These are phyloP conservation scores for Thyatira batis DNA, from an alignment of 2,888 invertebrate species.

Conservation along the genomic window DNA sequence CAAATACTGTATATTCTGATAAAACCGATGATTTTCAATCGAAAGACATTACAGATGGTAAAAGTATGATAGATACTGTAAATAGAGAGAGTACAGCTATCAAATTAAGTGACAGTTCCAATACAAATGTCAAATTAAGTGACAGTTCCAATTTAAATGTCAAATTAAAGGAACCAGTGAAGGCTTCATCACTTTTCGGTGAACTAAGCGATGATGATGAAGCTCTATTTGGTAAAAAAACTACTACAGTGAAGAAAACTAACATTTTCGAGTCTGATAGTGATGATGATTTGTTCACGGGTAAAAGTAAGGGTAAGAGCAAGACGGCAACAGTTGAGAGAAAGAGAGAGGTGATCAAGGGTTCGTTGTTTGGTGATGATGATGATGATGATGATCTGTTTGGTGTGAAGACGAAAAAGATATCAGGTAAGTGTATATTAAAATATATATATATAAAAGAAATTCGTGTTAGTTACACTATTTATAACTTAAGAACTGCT, in stretches of 20 bases:
- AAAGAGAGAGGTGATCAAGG: constrained; percentile 29
- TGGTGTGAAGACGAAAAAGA: constrained; percentile 43
- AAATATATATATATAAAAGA: too few relatives aligned
- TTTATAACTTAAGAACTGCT: too few relatives aligned
- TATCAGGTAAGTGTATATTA: constrained; percentile 13
- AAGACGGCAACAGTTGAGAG: constrained; percentile 3
- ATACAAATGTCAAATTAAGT: neutral
- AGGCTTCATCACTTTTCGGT: constrained; percentile 46
- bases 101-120: neutral
- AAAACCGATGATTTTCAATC: constrained; percentile 16
- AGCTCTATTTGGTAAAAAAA: constrained; percentile 52
- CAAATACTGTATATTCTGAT: constrained; percentile 13
- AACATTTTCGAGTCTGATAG: constrained; percentile 64
- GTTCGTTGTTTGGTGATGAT: constrained; percentile 64
- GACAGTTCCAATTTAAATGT: neutral
- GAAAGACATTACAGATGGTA: constrained; percentile 9
- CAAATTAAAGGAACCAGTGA: constrained; percentile 22
- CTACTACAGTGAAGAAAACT: constrained; percentile 26
- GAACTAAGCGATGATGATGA: constrained; percentile 60
- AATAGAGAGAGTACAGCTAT: constrained; percentile 4
- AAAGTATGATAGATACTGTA: constrained; percentile 5
- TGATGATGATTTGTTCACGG: constrained; percentile 50
- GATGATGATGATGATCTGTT: constrained; percentile 66
- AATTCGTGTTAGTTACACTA: too few relatives aligned
- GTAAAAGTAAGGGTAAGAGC: constrained; percentile 4